Evolutionary conservation across 2,888 invertebrate species (phyloP).

Genomic region (Cheilosia vulpina): DNA sequence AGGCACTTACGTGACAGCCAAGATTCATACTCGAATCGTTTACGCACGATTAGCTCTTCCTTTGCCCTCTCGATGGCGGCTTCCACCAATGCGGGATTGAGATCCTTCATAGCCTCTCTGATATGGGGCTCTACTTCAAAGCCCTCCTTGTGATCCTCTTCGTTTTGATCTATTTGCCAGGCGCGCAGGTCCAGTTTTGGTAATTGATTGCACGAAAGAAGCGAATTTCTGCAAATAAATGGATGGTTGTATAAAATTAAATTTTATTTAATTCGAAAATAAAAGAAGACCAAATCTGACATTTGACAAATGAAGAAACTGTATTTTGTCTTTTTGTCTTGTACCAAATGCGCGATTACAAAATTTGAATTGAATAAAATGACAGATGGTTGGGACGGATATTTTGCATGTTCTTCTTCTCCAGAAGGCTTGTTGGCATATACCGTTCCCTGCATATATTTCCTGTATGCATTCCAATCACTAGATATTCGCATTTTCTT

Average conservation of each 20-base stretch:
- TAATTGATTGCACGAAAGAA: constrained; percentile 90
- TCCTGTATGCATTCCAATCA: no score
- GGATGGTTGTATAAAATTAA: background rate
- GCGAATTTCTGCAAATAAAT: constrained; percentile 86
- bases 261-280: no score
- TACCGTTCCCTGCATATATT: no score
- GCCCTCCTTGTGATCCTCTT: constrained; percentile 80
- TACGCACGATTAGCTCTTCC: constrained; percentile 89
- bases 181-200: constrained; percentile 87
- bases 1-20: constrained; percentile 88
- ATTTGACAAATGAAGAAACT: no score
- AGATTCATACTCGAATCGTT: constrained; percentile 91
- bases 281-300: no score
- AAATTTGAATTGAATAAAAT: no score
- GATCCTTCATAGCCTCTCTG: constrained; percentile 86
- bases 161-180: constrained; percentile 86
- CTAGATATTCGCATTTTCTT: background rate
- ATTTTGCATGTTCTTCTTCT: no score
- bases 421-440: no score
- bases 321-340: no score
- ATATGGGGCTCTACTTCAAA: constrained; percentile 81
- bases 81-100: constrained; percentile 89
- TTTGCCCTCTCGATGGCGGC: constrained; percentile 92
- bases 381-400: no score
- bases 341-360: no score